Evolutionary conservation across 1,140 invertebrate genomes (phyloP).

Genomic region (Procambarus virginalis): DNA sequence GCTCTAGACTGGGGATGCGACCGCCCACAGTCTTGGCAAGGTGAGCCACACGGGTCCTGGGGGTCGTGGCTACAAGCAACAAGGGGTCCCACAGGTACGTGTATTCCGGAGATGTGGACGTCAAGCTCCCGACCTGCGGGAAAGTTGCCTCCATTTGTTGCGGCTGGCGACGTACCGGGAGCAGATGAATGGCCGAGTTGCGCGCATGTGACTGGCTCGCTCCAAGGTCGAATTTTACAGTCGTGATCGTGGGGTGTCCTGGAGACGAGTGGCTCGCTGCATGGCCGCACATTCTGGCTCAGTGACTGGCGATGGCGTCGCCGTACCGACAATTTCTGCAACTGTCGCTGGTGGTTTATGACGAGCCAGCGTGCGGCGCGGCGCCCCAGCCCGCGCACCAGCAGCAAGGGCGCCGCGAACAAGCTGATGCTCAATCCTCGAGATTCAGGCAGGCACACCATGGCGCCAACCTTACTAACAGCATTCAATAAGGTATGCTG

Average conservation of each 20-base stretch:
- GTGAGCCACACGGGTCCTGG: not conserved
- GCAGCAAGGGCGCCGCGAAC: conserved; percentile 20
- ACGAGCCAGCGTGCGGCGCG: conserved; percentile 49
- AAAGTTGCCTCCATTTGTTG: not conserved
- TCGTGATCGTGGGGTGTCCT: not conserved
- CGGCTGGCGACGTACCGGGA: not conserved
- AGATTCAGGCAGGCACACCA: conserved; percentile 24
- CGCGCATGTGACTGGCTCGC: conserved; percentile 12
- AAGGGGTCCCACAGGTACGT: conserved; percentile 27
- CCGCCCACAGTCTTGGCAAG: not conserved
- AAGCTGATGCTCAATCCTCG: not conserved
- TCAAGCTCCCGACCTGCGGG: not conserved
- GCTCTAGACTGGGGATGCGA: not conserved
- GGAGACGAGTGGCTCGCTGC: conserved; percentile 24
- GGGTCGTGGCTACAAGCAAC: not conserved
- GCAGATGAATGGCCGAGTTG: not conserved
- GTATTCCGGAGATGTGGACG: conserved; percentile 24
- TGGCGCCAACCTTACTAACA: not conserved
- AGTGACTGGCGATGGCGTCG: conserved; percentile 3
- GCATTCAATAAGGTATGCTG: not conserved
- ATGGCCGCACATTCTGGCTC: conserved; percentile 11
- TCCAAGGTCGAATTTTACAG: conserved; percentile 2
- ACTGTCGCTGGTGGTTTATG: conserved; percentile 19
- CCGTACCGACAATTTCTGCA: conserved; percentile 36
- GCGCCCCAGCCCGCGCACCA: conserved; percentile 24